phyloP scores from a whole-genome alignment of 2,888 invertebrate species.

The Eucriotettix oculatus region DNA sequence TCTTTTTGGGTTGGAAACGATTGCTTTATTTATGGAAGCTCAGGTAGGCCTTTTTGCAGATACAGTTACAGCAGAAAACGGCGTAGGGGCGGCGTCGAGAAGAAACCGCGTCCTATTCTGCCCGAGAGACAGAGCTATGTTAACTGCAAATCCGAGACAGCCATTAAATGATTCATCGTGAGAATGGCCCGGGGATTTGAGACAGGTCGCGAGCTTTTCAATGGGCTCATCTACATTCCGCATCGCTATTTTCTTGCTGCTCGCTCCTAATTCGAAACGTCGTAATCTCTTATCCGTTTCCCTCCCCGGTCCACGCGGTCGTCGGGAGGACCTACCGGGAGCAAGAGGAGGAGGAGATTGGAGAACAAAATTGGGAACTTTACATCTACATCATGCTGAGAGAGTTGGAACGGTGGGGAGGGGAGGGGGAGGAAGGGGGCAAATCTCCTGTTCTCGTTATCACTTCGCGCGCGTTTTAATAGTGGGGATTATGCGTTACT shows the following conservation, averaged over 20 bases:
- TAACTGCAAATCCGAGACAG: neutral
- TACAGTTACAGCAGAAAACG: too few relatives aligned
- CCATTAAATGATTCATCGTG: slow-evolving; percentile 3
- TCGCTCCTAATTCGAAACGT: slow-evolving; percentile 10
- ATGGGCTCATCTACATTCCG: slow-evolving; percentile 1
- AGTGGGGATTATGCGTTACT: slow-evolving; percentile 12
- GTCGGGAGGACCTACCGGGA: neutral
- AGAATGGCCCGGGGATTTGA: neutral
- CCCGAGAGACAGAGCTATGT: too few relatives aligned
- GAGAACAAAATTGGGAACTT: slow-evolving; percentile 11
- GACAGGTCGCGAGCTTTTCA: neutral
- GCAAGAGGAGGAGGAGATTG: slow-evolving; percentile 6
- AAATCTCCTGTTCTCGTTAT: slow-evolving; percentile 8
- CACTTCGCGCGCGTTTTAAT: slow-evolving; percentile 11
- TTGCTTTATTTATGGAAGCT: too few relatives aligned
- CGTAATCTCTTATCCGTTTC: slow-evolving; percentile 8
- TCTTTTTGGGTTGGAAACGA: too few relatives aligned
- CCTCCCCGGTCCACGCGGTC: slow-evolving; percentile 1
- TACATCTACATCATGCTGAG: slow-evolving; percentile 8
- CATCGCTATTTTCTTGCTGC: slow-evolving; percentile 4
- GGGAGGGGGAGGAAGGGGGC: neutral
- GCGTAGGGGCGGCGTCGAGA: too few relatives aligned
- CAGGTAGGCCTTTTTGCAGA: too few relatives aligned
- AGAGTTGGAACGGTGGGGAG: neutral
- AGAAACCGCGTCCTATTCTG: too few relatives aligned